Percentiles rank a stretch among this genome's conserved stretches.
Conservation (phyloP, 2,797 vertebrate species). For the Chaetodon trifasciatus region DNA sequence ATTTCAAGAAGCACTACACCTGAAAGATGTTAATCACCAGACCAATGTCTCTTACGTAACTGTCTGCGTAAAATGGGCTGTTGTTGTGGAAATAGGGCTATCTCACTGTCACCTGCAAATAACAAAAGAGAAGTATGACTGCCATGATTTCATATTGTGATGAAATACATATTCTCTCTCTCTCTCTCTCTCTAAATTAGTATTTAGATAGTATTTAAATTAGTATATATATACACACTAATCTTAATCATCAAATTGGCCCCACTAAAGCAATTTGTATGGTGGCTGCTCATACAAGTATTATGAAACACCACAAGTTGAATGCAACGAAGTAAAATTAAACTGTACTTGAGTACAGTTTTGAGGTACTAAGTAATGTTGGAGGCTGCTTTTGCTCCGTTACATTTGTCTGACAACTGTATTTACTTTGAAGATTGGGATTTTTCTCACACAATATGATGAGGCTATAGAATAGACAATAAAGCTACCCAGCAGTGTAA, state of each 20-base stretch:
- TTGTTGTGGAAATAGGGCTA: neutral
- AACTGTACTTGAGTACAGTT: neutral
- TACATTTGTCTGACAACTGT: neutral
- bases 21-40: neutral
- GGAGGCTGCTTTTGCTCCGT: neutral
- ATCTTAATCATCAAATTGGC: too few relatives aligned
- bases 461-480: neutral
- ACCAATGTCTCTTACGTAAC: constrained; percentile 27
- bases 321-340: neutral
- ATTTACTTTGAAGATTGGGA: neutral
- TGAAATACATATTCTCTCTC: too few relatives aligned
- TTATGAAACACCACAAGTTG: neutral
- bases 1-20: constrained; percentile 30
- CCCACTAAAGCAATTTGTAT: neutral
- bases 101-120: neutral
- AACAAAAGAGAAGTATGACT: neutral
- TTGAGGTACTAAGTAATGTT: too few relatives aligned
- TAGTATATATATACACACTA: too few relatives aligned
- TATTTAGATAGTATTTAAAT: too few relatives aligned
- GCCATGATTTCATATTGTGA: neutral
- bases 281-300: neutral
- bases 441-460: neutral
- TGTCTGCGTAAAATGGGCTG: constrained; percentile 21
- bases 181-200: too few relatives aligned
- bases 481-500: neutral